Evolutionary conservation across 2,797 vertebrate genomes (phyloP).

Genomic region (Okamejei kenojei): DNA sequence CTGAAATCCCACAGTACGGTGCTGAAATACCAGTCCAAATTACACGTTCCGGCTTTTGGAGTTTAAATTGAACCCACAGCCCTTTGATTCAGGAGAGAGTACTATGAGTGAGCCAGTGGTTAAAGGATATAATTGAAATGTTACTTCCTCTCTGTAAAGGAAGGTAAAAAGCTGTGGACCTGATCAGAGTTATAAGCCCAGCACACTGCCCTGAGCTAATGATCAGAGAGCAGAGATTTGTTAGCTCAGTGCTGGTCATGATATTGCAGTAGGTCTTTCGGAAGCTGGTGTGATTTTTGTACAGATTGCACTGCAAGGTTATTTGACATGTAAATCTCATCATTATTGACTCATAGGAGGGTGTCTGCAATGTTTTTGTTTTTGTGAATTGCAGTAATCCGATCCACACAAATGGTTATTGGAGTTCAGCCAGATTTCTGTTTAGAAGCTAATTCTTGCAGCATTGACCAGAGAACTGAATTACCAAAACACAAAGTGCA

Average conservation of each 20-base stretch:
- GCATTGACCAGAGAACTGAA: not conserved
- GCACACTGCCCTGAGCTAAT: not conserved
- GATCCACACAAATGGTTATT: not conserved
- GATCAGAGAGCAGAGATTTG: not conserved
- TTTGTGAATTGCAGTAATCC: not conserved
- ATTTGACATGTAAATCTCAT: conserved; percentile 17
- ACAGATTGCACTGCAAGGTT: conserved; percentile 1
- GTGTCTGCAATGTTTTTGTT: not conserved
- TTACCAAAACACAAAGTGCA: too few species aligned
- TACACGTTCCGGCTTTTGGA: not conserved
- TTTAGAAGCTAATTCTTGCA: not conserved
- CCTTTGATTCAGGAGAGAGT: not conserved
- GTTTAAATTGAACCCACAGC: not conserved
- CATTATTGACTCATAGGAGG: not conserved
- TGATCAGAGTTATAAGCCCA: too few species aligned
- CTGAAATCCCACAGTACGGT: not conserved
- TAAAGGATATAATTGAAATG: not conserved
- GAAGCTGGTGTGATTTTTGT: not conserved
- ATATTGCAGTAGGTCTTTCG: conserved; percentile 20
- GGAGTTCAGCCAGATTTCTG: not conserved
- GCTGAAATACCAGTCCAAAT: not conserved
- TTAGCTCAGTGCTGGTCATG: not conserved
- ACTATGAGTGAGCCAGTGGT: not conserved
- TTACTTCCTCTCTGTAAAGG: not conserved
- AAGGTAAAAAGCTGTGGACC: not conserved